Evolutionary conservation across 2,113 vertebrate genomes (phyloP), one percentile per base, ranked within the genome.

Genomic region (Acinonyx jubatus): DNA sequence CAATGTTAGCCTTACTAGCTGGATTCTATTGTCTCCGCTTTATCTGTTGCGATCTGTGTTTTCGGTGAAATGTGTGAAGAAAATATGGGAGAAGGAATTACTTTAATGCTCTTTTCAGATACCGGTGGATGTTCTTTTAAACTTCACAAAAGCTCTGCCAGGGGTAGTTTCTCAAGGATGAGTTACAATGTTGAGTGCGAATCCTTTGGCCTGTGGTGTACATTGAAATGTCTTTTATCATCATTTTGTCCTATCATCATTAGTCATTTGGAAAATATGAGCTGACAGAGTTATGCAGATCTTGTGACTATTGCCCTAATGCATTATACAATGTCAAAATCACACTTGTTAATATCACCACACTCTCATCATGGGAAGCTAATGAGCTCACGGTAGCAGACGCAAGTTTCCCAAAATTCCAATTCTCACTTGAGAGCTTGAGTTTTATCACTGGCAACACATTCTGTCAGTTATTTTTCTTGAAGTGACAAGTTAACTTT

Each of bases 401-500:
- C 85, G 36, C 36, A 41, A 82, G 90, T 74, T 87, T 94, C 61
- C 86, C 74, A 63, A 94, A 96, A 86, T 92, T 91, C 81, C 52
- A 14, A 68, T 85, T 94, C 91, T 96, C 79, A 68, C 41, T 93
- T 87, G 57, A 94, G 92, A 97, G 18, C 52, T 93, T 74, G 55
- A 84, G 71, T 90, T 92, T 94, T 90, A 90, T 74, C 63, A 68
- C 68, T 65, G 68, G 71, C 88, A 96, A 80, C 85, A 91, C 80
- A 92, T 80, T 83, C 83, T 95, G 83, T 74, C 73, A 82, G 84
- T 93, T 92, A 82, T 61, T 97, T 90, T 87, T 48, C 45, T 90
- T 83, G 63, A 95, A 97, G 73, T 90, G 79, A 89, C 79, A 94
- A 16, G 55, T 69, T 91, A 85, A 68, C 66, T 86, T 92, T 82